Percentiles rank a stretch among this genome's conserved stretches.
These are phyloP conservation scores for Lichenostomus cassidix DNA, from an alignment of 2,113 vertebrate genomes.

Conservation along the genomic window DNA sequence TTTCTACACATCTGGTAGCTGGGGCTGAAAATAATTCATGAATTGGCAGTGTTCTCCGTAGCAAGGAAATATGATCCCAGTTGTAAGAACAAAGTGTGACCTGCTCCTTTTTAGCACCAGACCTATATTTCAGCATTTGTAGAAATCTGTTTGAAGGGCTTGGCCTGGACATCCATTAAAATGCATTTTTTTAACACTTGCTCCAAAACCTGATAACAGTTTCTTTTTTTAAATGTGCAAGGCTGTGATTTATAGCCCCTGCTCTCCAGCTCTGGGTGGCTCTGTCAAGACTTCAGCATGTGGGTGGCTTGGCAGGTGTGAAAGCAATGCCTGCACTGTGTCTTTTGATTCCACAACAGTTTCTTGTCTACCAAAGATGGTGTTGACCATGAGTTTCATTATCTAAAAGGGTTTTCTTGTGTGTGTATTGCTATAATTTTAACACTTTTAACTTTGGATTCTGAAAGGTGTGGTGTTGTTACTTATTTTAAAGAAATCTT, in stretches of 20 bases:
- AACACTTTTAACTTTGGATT: not conserved
- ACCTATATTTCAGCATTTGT: not conserved
- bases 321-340: not conserved
- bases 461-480: not conserved
- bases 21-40: not conserved
- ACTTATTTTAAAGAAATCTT: not conserved
- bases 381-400: not conserved
- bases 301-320: not conserved
- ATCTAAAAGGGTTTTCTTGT: not conserved
- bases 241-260: not conserved
- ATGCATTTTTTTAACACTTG: not conserved
- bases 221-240: not conserved
- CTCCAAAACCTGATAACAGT: not conserved
- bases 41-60: not conserved
- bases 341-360: not conserved
- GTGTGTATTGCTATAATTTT: not conserved
- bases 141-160: not conserved
- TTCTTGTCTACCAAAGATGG: not conserved
- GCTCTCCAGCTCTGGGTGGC: not conserved
- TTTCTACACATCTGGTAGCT: not conserved
- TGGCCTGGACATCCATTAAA: not conserved
- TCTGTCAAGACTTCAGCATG: accelerated
- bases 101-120: not conserved
- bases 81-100: not conserved
- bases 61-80: not conserved